These are phyloP conservation scores for Dendrocincla fuliginosa DNA, from an alignment of 2,797 vertebrate genomes.

Conservation along the genomic window DNA sequence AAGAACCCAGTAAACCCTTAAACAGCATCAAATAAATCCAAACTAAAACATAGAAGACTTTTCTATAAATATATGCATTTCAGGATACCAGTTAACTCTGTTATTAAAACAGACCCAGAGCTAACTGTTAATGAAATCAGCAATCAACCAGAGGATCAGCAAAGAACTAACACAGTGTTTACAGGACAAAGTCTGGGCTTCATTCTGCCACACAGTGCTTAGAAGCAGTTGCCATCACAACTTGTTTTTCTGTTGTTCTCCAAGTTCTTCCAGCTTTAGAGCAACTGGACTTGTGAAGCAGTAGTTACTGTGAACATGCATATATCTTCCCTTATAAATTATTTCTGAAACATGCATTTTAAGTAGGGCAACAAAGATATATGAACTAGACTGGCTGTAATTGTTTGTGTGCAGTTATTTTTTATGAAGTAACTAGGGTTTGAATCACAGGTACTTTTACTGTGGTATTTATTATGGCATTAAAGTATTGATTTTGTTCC, in stretches of 20 bases:
- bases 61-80: background rate
- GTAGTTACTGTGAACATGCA: slow-evolving; percentile 43
- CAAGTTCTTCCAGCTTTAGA: background rate
- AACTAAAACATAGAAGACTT: background rate
- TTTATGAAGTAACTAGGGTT: background rate
- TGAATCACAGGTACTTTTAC: background rate
- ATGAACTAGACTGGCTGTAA: background rate
- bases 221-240: background rate
- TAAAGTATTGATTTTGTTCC: background rate
- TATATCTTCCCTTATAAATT: slow-evolving; percentile 39
- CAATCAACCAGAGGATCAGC: background rate
- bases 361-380: slow-evolving; percentile 1
- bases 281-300: slow-evolving; percentile 21
- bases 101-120: background rate
- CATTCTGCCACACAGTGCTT: background rate
- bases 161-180: background rate
- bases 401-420: background rate
- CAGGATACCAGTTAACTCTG: background rate
- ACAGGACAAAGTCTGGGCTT: background rate
- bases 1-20: background rate
- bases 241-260: background rate
- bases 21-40: background rate
- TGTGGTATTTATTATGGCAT: background rate
- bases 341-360: slow-evolving; percentile 44
- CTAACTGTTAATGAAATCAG: background rate